phyloP scores from a whole-genome alignment of 2,113 vertebrate species.

The Scopus umbretta region DNA sequence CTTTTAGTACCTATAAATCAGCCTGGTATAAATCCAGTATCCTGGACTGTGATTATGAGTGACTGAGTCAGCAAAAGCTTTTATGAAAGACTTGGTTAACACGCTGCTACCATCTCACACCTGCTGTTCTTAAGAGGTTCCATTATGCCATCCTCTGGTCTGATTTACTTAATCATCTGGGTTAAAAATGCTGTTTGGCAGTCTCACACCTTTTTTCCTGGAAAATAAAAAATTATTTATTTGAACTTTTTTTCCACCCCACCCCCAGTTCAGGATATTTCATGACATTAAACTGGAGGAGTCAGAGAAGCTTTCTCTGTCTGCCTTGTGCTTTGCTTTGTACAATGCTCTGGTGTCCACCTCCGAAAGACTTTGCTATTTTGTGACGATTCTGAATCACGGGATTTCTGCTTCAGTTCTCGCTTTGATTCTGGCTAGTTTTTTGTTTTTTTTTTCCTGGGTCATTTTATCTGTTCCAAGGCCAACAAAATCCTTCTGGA shows the following conservation, averaged over 20 bases:
- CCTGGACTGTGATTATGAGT: background rate
- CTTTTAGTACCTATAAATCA: background rate
- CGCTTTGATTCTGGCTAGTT: conserved; percentile 68
- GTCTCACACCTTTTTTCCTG: background rate
- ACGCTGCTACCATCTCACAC: background rate
- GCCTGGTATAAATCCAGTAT: fast-evolving
- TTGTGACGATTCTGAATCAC: conserved; percentile 73
- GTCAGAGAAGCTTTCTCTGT: conserved; percentile 63
- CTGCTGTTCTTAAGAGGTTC: background rate
- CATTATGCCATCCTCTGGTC: background rate
- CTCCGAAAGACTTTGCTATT: conserved; percentile 76
- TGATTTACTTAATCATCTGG: background rate
- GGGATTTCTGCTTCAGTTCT: conserved; percentile 71
- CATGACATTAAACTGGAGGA: conserved; percentile 63
- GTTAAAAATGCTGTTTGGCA: background rate
- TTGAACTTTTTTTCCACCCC: background rate
- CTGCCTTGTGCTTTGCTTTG: conserved; percentile 65
- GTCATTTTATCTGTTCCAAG: conserved; percentile 76
- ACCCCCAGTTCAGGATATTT: conserved; percentile 48
- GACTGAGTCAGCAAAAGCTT: background rate
- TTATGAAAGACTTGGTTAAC: background rate
- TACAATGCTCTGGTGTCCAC: conserved; percentile 65
- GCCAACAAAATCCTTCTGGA: conserved; percentile 76
- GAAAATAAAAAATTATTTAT: background rate
- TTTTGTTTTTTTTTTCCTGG: conserved; percentile 79